These are phyloP conservation scores for Scomber scombrus DNA, from an alignment of 2,113 vertebrate genomes.

Conservation along the genomic window DNA sequence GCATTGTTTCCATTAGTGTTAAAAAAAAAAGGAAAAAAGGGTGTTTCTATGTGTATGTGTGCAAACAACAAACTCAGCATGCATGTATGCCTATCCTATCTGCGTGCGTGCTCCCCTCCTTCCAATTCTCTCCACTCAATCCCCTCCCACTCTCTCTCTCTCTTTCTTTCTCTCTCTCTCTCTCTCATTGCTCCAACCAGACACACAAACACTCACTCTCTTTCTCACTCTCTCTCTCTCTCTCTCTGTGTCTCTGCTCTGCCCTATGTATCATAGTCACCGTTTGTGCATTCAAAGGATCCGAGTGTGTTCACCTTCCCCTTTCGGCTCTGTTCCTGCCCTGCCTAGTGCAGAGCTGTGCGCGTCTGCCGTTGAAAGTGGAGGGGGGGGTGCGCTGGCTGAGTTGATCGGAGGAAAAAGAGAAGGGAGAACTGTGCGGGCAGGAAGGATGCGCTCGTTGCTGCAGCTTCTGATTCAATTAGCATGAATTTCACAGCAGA, in stretches of 20 bases:
- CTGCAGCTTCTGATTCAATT: slow-evolving; percentile 85
- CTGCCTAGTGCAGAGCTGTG: slow-evolving; percentile 41
- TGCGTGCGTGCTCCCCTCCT: slow-evolving; percentile 57
- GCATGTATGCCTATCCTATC: slow-evolving; percentile 55
- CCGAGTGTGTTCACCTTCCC: slow-evolving; percentile 61
- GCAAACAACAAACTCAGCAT: slow-evolving; percentile 37
- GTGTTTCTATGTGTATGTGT: slow-evolving; percentile 12
- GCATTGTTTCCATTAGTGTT: background rate
- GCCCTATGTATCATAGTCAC: slow-evolving; percentile 79
- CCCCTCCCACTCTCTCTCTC: slow-evolving; percentile 61
- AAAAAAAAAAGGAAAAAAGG: background rate
- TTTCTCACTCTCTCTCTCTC: slow-evolving; percentile 27
- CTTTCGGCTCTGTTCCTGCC: slow-evolving; percentile 56
- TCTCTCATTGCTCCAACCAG: slow-evolving; percentile 52
- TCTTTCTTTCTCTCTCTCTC: slow-evolving; percentile 34
- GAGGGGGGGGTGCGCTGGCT: slow-evolving; percentile 8
- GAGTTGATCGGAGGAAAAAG: slow-evolving; percentile 68
- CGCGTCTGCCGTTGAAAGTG: slow-evolving; percentile 9
- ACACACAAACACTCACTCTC: slow-evolving; percentile 60
- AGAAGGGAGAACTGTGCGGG: slow-evolving; percentile 71
- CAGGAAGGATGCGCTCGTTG: slow-evolving; percentile 80
- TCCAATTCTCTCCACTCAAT: slow-evolving; percentile 56
- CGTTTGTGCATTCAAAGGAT: slow-evolving; percentile 79
- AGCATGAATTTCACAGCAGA: slow-evolving; percentile 85
- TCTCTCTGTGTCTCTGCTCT: slow-evolving; percentile 58